A percentile compares a stretch with the other conserved stretches of the same genome.
Conservation (phyloP, 2,797 vertebrate species). For the Pipistrellus pipistrellus region DNA sequence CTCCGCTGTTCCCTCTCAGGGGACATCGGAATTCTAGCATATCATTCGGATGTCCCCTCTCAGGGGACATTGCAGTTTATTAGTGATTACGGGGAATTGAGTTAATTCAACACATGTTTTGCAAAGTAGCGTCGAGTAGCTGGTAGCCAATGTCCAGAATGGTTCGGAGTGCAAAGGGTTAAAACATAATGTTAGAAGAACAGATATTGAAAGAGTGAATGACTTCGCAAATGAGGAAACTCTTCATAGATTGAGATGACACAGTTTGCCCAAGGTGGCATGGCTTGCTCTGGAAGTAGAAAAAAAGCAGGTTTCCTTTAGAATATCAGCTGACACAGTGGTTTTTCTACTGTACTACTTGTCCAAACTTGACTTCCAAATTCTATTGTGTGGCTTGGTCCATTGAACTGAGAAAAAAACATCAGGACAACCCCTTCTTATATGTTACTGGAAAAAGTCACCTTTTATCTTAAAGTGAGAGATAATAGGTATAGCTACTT, state of each 20-base stretch:
- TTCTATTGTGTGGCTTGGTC: neutral
- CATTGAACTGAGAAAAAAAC: conserved; percentile 37
- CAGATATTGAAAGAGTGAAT: neutral
- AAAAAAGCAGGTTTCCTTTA: neutral
- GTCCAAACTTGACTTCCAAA: conserved; percentile 2
- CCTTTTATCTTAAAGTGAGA: neutral
- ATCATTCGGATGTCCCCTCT: too few relatives aligned
- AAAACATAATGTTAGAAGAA: neutral
- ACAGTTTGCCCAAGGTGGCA: neutral
- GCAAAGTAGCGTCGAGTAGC: too few relatives aligned
- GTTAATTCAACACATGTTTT: too few relatives aligned
- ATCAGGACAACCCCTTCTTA: neutral
- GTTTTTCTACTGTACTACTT: neutral
- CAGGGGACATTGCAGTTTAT: too few relatives aligned
- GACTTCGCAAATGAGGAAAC: conserved; percentile 19
- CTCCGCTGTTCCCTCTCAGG: too few relatives aligned
- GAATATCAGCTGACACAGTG: neutral
- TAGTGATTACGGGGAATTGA: too few relatives aligned
- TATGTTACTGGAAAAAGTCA: neutral
- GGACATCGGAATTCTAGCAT: too few relatives aligned
- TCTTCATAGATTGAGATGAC: neutral
- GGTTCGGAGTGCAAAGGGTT: too few relatives aligned
- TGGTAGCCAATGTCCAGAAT: too few relatives aligned
- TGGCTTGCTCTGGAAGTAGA: neutral
- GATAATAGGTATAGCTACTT: neutral